Base-by-base conservation (phyloP, 35 echinoderm and acorn worm species). In the Ophioderma brevispina region DNA sequence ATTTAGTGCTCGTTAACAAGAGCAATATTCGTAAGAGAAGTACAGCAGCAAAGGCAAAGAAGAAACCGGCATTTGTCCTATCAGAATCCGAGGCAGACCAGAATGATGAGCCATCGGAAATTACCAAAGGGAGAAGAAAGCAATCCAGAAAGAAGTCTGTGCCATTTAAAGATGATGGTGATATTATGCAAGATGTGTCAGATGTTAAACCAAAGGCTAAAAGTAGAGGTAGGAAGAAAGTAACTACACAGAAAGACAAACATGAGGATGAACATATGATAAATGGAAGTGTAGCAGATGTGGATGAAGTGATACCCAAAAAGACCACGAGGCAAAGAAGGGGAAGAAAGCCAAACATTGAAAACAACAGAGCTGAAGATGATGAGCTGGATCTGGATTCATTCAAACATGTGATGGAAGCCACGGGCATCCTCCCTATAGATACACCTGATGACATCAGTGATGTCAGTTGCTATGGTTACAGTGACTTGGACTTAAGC, bases 341-440 rank as follows among this genome's bases (percentile, higher is more conserved):
- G 25, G 46, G 55, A 80, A 56, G 77, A 59, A 90, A 76, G 37
- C 64, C 78, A 21, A 84, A 89, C 18, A 21, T 63, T 15, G 55
- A 87, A 55, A 87, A 64, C 4, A 0, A 39, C 70, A 49, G 82
- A 39, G 70, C 85, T 78, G 85, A 87, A 36, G 64, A 70, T 25
- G 59, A 70, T 30, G 59, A 70, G 15, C 59, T 70, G 10, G 28
- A 3, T 2, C n/a, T 70, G 15, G 59, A 70, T 70, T 70, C 59
- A 3, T 70, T 70, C 3, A 70, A 70, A 4, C 10, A 15, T 2
- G 28, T 70, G 1, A 70, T 70, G 59, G 59, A 70, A 30, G 5
- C 59, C 3, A 70, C 59, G 1, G 28, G 59, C 23, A 70, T 70
- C 2, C 59, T 70, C n/a, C 59, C 59, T 25, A 70, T 70, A 70